Conservation (phyloP, 2,113 vertebrate species). For the Riparia riparia region DNA sequence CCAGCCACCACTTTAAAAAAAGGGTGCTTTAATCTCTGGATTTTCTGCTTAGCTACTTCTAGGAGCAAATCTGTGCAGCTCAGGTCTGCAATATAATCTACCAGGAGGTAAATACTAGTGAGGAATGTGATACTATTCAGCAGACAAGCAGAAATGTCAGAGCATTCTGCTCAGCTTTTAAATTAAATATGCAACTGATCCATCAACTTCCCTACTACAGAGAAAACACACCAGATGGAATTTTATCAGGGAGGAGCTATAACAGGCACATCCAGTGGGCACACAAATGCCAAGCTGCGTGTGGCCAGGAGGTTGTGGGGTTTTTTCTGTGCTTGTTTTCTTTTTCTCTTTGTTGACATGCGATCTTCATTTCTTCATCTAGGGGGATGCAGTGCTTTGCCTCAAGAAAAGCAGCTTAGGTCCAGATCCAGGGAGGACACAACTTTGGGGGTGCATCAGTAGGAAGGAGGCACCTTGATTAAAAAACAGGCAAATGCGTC, state of each 20-base stretch:
- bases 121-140: not conserved
- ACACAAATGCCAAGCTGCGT: not conserved
- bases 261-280: not conserved
- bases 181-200: not conserved
- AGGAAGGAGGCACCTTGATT: not conserved
- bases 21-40: not conserved
- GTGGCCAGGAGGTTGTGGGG: not conserved
- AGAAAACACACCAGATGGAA: not conserved
- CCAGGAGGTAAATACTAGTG: not conserved
- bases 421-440: not conserved
- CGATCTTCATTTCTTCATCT: not conserved
- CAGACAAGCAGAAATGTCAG: not conserved
- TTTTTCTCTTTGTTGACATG: not conserved
- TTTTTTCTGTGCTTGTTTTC: not conserved
- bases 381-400: not conserved
- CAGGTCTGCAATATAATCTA: not conserved
- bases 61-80: not conserved
- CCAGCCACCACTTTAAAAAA: not conserved
- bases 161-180: not conserved
- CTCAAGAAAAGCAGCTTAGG: not conserved
- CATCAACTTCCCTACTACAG: not conserved
- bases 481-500: not conserved
- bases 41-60: slow-evolving; percentile 14
- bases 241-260: not conserved
- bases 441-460: not conserved